Percentiles rank a stretch among this genome's conserved stretches.
Evolutionary conservation across 2,113 vertebrate genomes (phyloP).

Genomic region (Aphyosemion australe): DNA sequence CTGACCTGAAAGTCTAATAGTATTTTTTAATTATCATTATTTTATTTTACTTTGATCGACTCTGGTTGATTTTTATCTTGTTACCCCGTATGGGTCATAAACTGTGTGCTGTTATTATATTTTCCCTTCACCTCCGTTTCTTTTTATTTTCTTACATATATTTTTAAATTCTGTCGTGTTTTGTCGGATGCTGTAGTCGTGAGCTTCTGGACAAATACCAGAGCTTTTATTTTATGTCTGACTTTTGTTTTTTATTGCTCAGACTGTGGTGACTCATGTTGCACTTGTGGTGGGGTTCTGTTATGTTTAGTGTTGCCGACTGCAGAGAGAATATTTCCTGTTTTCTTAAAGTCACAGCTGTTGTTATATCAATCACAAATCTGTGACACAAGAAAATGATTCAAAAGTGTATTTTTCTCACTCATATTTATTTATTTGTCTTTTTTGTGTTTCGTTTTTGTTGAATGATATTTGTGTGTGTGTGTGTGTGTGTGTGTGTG

Average conservation of each 20-base stretch:
- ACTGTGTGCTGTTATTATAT: slow-evolving; percentile 60
- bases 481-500: slow-evolving; percentile 18
- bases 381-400: slow-evolving; percentile 69
- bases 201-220: slow-evolving; percentile 58
- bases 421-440: slow-evolving; percentile 79
- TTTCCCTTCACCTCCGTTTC: slow-evolving; percentile 22
- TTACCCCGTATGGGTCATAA: slow-evolving; percentile 62
- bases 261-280: slow-evolving; percentile 74
- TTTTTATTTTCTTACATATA: slow-evolving; percentile 24
- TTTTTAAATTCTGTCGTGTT: slow-evolving; percentile 29
- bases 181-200: slow-evolving; percentile 70
- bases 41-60: slow-evolving; percentile 53
- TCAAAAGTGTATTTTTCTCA: slow-evolving; percentile 71
- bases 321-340: slow-evolving; percentile 55
- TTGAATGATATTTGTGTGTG: slow-evolving; percentile 43
- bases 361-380: slow-evolving; percentile 70
- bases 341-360: slow-evolving; percentile 62
- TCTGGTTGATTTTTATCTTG: slow-evolving; percentile 36
- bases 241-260: slow-evolving; percentile 47
- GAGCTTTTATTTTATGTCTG: slow-evolving; percentile 31
- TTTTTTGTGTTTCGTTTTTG: slow-evolving; percentile 50
- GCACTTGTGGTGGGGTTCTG: slow-evolving; percentile 71
- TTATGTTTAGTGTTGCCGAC: slow-evolving; percentile 51
- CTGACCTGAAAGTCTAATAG: slow-evolving; percentile 48
- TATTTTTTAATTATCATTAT: slow-evolving; percentile 49